Base-by-base conservation (phyloP, 2,113 vertebrate genomes). In the Lichenostomus cassidix region DNA sequence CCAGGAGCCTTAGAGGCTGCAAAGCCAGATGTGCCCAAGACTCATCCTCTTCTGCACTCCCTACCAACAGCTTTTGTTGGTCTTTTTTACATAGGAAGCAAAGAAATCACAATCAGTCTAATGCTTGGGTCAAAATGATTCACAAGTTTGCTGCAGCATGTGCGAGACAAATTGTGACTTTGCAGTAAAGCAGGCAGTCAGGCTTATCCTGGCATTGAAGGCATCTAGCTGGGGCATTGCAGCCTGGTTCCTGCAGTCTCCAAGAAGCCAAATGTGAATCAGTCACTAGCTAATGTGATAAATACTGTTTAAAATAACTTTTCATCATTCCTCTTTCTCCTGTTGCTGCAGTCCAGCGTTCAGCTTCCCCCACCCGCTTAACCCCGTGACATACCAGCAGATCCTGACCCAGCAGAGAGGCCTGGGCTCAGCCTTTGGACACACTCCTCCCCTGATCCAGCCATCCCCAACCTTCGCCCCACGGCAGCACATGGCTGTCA, bases 371-470 rank as follows among this genome's bases (percentile, higher is more conserved):
- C 99, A 99, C 68, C 98, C 98, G 68, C 99, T 99, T 97, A 99
- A 99, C 91, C 99, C 99, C 0, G 94, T 99, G 97, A 98, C 99
- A 1, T 99, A 99, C 96, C 99, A 99, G 98, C 99, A 99, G 97
- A 98, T 99, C 74, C 94, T 99, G 96, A 98, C 97, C 86, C 99
- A 99, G 97, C 99, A 99, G 96, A 97, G 99, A 68, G 97, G 98
- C 44, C 98, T 99, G 78, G 99, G 98, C 73, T 98, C 98, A 5
- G 98, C 99, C 46, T 99, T 99, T 0, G 99, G 99, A 67, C 99
- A 99, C 96, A 98, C 99, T 0, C 98, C 99, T 16, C 99, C 99
- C 31, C 96, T 99, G 84, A 97, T 99, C 52, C 99, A 99, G 81
- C 98, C 98, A 0, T 98, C 99, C 0, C 98, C 99, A 0, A 98